Conservation (phyloP, 2,797 vertebrate species). For the Hoplostethus mediterraneus region DNA sequence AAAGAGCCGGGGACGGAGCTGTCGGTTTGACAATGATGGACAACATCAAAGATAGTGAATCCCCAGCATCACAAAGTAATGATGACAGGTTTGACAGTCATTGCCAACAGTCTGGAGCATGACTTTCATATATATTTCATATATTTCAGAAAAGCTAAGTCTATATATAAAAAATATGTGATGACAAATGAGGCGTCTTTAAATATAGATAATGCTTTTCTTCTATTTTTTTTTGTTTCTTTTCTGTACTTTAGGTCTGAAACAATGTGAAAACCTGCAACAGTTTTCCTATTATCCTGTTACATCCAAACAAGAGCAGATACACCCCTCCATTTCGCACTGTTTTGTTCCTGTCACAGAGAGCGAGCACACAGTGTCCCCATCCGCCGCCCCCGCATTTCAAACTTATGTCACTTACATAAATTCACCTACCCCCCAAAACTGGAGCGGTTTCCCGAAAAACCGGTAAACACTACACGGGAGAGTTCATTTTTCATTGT, state of each 20-base stretch:
- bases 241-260: not conserved
- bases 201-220: not conserved
- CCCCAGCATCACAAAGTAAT: constrained; percentile 32
- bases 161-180: not conserved
- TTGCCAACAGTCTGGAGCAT: constrained; percentile 35
- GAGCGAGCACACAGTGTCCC: constrained; percentile 15
- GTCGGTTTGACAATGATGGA: constrained; percentile 14
- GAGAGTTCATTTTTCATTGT: constrained; percentile 55
- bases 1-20: constrained; percentile 25
- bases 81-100: constrained; percentile 30
- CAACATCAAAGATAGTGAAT: constrained; percentile 47
- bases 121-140: constrained; percentile 27
- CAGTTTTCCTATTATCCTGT: not conserved
- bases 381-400: not conserved
- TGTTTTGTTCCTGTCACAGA: constrained; percentile 32
- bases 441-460: constrained; percentile 38
- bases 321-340: not conserved
- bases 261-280: not conserved
- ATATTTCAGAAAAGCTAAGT: constrained; percentile 5
- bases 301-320: not conserved
- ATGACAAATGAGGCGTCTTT: not conserved
- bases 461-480: constrained; percentile 29
- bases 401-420: not conserved
- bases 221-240: too few species aligned
- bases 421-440: constrained; percentile 32